A percentile compares a stretch with the other conserved stretches of the same genome.
These are phyloP conservation scores for Sisyra nigra DNA, from an alignment of 2,888 invertebrate species.

Conservation along the genomic window DNA sequence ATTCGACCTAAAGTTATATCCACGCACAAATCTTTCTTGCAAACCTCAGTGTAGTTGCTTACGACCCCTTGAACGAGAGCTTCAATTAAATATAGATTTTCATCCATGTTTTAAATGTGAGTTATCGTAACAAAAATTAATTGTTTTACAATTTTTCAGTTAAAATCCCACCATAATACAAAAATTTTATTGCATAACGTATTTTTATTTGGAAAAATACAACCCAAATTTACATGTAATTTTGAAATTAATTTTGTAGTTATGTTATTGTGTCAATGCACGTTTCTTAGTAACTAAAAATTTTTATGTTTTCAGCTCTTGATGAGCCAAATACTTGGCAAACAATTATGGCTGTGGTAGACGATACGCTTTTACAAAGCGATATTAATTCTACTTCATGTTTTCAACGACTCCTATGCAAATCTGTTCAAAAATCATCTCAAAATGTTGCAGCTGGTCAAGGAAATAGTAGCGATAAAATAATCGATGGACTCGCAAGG, in stretches of 20 bases:
- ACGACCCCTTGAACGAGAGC: constrained; percentile 1
- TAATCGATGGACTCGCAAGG: constrained; percentile 31
- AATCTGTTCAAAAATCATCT: constrained; percentile 27
- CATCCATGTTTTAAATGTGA: constrained; percentile 3
- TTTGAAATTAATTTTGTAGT: constrained; percentile 2
- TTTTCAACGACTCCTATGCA: constrained; percentile 40
- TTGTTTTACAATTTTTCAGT: constrained; percentile 1
- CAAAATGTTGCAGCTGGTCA: constrained; percentile 23
- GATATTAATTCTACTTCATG: constrained; percentile 44
- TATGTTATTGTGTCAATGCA: not conserved
- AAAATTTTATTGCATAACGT: not conserved
- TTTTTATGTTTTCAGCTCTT: constrained; percentile 4
- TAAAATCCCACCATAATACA: not conserved
- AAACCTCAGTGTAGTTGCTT: not conserved
- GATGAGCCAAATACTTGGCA: constrained; percentile 11
- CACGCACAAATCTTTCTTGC: not conserved
- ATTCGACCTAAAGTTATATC: not conserved
- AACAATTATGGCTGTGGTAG: constrained; percentile 28
- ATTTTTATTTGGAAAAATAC: not conserved
- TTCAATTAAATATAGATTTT: constrained; percentile 6
- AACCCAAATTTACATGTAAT: not conserved
- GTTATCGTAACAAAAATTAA: not conserved
- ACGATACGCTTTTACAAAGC: constrained; percentile 34
- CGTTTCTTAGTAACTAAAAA: not conserved
- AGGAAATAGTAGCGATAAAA: constrained; percentile 28